Conservation (phyloP, 1,140 invertebrate species). For the Euura saliciscinereae region DNA sequence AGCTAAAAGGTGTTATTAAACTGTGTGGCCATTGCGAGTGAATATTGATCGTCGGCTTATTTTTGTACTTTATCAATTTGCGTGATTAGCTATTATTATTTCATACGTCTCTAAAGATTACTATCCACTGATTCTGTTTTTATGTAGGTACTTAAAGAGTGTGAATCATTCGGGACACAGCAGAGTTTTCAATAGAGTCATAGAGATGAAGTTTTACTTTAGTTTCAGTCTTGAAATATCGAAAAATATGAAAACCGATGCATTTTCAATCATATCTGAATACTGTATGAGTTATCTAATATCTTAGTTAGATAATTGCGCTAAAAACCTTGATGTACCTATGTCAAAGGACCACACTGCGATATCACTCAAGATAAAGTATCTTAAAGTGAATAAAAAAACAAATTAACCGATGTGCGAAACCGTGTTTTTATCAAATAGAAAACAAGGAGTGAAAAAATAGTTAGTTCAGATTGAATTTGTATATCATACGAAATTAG, state of each 20-base stretch:
- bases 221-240: too few species aligned
- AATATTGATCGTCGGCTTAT: background rate
- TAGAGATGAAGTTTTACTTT: too few species aligned
- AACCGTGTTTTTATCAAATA: too few species aligned
- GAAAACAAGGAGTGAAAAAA: too few species aligned
- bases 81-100: too few species aligned
- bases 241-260: background rate
- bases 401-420: background rate
- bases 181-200: too few species aligned
- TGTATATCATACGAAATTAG: background rate
- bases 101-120: too few species aligned
- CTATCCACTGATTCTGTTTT: too few species aligned
- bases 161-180: too few species aligned
- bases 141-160: too few species aligned
- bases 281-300: background rate
- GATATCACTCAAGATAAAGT: background rate
- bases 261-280: slow-evolving; percentile 1
- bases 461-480: background rate
- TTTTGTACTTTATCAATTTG: too few species aligned
- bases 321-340: background rate
- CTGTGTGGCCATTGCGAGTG: background rate
- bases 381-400: background rate
- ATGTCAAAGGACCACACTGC: background rate
- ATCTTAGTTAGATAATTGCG: background rate
- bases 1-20: background rate